Evolutionary conservation across 2,113 vertebrate genomes (phyloP), one percentile per base, ranked within the genome.

Genomic region (Promerops cafer): DNA sequence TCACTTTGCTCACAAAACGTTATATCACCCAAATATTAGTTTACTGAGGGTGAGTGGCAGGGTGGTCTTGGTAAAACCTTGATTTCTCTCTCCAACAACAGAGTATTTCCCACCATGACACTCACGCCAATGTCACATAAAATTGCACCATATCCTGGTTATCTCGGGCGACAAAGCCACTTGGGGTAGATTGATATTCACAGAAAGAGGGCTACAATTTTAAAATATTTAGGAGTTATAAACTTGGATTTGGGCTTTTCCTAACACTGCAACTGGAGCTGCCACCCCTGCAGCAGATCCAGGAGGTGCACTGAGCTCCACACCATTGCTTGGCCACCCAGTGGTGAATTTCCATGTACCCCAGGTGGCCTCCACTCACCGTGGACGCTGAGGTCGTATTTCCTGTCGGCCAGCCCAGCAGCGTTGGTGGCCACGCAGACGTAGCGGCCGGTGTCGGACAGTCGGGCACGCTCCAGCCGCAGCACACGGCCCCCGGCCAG

Each of bases 401-500:
- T 99, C 93, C 95, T 98, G 97, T 99, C 99, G 2, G 98, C 95
- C 95, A 99, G 98, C 75, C 99, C 99, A 3, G 99, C 99, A 50
- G 98, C 97, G 49, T 99, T 99, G 79, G 98, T 93, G 85, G 99
- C 99, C 16, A 99, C 97, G 40, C 99, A 99, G 69, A 98, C 97
- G 69, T 99, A 99, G 79, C 98, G 99, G 26, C 99, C 99, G 0
- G 98, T 99, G 97, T 99, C 98, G 3, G 98, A 98, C 71, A 99
- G 94, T 24, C 97, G 98, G 28, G 97, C 89, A 0, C 97, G 98
- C 91, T 97, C 98, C 91, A 99, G 97, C 59, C 97, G 98, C 86
- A 99, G 96, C 28, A 98, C 59, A 17, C 52, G 97, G 11, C 99
- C 99, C 12, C 98, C 98, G 1, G 95, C 97, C 60, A 98, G 92